Conservation (phyloP, 2,113 vertebrate species). For the Oryzias woworae region DNA sequence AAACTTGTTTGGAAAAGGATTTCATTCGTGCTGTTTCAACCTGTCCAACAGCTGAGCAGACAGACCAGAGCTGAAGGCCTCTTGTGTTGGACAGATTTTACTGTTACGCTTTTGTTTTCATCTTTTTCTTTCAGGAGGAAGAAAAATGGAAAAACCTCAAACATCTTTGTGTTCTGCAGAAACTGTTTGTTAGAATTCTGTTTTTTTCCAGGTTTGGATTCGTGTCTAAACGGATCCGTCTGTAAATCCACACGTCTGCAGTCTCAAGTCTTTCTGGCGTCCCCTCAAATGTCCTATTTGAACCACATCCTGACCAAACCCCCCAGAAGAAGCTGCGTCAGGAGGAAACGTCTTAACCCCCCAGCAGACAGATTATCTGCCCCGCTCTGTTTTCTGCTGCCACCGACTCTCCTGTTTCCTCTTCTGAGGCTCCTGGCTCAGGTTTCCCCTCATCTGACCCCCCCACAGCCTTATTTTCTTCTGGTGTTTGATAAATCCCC, state of each 20-base stretch:
- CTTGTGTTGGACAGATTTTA: too few species aligned
- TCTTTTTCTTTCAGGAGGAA: background rate
- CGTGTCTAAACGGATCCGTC: too few species aligned
- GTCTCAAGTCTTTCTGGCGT: background rate
- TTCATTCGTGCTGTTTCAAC: too few species aligned
- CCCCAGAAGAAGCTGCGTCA: constrained; percentile 37
- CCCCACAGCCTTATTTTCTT: background rate
- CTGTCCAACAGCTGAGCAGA: too few species aligned
- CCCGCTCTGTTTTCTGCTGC: constrained; percentile 27
- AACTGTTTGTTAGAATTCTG: too few species aligned
- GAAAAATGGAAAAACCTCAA: too few species aligned
- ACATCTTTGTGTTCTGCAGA: too few species aligned
- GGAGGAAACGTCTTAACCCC: constrained; percentile 20
- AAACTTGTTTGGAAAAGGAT: too few species aligned
- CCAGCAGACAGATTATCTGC: constrained; percentile 42
- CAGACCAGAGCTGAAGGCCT: too few species aligned
- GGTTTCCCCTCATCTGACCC: constrained; percentile 10
- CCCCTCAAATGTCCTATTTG: background rate
- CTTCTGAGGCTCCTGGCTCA: constrained; percentile 30
- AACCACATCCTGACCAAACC: constrained; percentile 8
- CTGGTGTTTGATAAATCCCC: background rate
- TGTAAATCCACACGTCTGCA: background rate
- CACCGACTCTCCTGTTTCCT: constrained; percentile 28
- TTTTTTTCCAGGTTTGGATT: too few species aligned
- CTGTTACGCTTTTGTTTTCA: too few species aligned